Evolutionary conservation across 2,113 vertebrate genomes (phyloP).

Genomic region (Myxocyprinus asiaticus): DNA sequence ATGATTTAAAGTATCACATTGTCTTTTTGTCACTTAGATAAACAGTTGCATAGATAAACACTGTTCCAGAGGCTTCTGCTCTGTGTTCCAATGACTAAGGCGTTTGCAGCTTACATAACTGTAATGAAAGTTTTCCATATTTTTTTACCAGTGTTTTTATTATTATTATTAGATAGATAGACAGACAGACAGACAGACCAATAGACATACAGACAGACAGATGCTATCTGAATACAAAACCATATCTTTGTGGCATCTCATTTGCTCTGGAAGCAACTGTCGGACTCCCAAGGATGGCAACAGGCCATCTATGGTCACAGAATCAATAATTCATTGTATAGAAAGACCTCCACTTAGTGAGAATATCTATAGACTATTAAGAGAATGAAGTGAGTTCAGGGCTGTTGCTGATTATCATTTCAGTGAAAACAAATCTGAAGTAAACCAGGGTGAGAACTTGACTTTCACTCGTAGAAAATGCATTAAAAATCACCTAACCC

Average conservation of each 20-base stretch:
- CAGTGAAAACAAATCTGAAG: no score
- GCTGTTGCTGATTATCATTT: no score
- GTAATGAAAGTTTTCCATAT: no score
- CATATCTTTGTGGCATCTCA: background rate
- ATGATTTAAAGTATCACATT: slow-evolving; percentile 8
- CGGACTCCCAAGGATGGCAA: background rate
- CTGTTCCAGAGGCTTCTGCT: slow-evolving; percentile 26
- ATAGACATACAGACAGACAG: no score
- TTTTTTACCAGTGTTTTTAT: no score
- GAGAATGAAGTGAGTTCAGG: no score
- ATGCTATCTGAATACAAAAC: background rate
- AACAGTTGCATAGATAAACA: background rate
- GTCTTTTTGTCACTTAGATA: slow-evolving; percentile 4
- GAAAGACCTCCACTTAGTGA: background rate
- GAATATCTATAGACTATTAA: no score
- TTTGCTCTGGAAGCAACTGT: background rate
- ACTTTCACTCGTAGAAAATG: no score
- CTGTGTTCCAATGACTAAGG: background rate
- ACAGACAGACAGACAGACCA: no score
- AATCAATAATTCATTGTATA: background rate
- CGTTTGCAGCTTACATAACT: slow-evolving; percentile 17
- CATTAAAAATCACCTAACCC: no score
- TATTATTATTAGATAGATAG: no score
- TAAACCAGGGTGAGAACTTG: no score
- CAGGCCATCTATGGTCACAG: background rate